phyloP scores from a whole-genome alignment of 92 coral and sea anemone species.

The Bergia puertoricense region DNA sequence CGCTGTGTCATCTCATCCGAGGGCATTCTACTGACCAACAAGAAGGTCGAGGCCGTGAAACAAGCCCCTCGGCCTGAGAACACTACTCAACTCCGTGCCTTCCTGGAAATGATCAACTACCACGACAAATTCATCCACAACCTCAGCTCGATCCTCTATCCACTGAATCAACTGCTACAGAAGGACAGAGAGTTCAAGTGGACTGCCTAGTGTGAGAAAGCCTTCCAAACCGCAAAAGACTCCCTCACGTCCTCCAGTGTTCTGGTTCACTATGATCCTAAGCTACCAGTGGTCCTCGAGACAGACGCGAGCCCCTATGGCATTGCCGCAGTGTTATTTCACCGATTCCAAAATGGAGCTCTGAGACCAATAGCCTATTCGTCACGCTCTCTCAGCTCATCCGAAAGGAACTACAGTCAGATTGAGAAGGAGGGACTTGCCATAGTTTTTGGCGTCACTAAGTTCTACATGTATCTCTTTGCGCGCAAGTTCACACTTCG shows the following conservation, averaged over 20 bases:
- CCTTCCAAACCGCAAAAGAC: conserved; percentile 35
- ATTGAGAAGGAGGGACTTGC: conserved; percentile 41
- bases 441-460: conserved; percentile 2
- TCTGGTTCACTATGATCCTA: conserved; percentile 31
- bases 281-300: conserved; percentile 45
- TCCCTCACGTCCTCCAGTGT: conserved; percentile 48
- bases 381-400: not conserved
- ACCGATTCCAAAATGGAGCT: not conserved
- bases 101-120: conserved; percentile 62
- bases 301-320: conserved; percentile 4
- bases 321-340: not conserved
- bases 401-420: conserved; percentile 12
- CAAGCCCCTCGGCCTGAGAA: conserved; percentile 44
- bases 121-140: conserved; percentile 49
- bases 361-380: conserved; percentile 22
- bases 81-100: conserved; percentile 10
- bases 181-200: not conserved
- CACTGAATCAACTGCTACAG: conserved; percentile 9
- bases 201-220: not conserved
- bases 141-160: conserved; percentile 15
- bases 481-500: not conserved
- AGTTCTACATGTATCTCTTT: conserved; percentile 43
- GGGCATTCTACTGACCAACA: conserved; percentile 55
- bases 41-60: conserved; percentile 61
- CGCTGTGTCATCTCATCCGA: conserved; percentile 46